These are phyloP conservation scores for Galaxias olidus DNA, from an alignment of 2,797 vertebrate species.

Conservation along the genomic window DNA sequence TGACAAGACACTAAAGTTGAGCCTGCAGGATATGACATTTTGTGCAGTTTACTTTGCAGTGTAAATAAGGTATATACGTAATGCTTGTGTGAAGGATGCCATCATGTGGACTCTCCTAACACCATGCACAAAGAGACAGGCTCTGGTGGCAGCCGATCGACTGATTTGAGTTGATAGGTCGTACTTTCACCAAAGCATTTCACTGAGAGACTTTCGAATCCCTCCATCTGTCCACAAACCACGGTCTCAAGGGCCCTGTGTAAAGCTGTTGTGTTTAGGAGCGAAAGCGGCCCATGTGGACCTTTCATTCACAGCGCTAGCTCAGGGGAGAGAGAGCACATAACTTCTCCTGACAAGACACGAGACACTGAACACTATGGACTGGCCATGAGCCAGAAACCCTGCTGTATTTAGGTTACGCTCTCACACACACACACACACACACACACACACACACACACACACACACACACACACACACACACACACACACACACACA, in stretches of 20 bases:
- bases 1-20: not conserved
- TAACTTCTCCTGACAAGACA: conserved; percentile 23
- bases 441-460: conserved; percentile 16
- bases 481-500: no score
- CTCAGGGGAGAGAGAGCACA: conserved; percentile 16
- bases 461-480: not conserved
- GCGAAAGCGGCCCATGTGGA: not conserved
- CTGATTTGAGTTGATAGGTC: no score
- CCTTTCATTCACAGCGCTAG: conserved; percentile 6
- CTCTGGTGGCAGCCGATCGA: no score
- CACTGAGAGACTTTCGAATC: not conserved
- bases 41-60: conserved; percentile 1
- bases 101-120: conserved; percentile 60
- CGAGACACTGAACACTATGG: conserved; percentile 8
- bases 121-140: not conserved
- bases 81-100: conserved; percentile 63
- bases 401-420: conserved; percentile 18
- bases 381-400: conserved; percentile 26
- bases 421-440: not conserved
- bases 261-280: not conserved
- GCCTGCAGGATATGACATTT: conserved; percentile 3
- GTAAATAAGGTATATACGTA: conserved; percentile 28
- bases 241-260: not conserved
- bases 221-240: not conserved
- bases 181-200: not conserved